Percentiles rank a stretch among this genome's conserved stretches.
phyloP scores from a whole-genome alignment of 2,797 vertebrate genomes.

The Sebastes iracundus region DNA sequence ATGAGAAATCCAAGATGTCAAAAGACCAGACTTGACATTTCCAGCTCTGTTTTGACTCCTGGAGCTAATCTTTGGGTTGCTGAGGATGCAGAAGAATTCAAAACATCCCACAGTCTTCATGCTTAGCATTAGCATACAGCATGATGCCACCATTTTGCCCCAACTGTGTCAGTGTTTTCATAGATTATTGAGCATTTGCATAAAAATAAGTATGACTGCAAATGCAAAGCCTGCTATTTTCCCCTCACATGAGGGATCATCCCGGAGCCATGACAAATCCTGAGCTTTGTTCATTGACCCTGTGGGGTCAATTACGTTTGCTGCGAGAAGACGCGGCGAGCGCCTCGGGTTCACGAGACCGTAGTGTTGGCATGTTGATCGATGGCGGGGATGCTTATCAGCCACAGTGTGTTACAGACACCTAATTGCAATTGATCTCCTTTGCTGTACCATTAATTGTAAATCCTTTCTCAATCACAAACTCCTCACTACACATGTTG shows the following conservation, averaged over 20 bases:
- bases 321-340: slow-evolving; percentile 40
- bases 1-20: slow-evolving; percentile 25
- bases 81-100: slow-evolving; percentile 52
- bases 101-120: slow-evolving; percentile 18
- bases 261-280: slow-evolving; percentile 51
- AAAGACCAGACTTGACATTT: slow-evolving; percentile 40
- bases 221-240: slow-evolving; percentile 48
- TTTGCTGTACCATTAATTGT: slow-evolving; percentile 81
- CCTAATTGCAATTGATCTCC: slow-evolving; percentile 85
- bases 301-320: slow-evolving; percentile 73
- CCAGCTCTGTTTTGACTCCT: slow-evolving; percentile 17
- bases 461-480: slow-evolving; percentile 74
- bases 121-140: slow-evolving; percentile 49
- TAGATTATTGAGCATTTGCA: slow-evolving; percentile 65
- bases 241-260: slow-evolving; percentile 43
- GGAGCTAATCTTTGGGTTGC: slow-evolving; percentile 56
- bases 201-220: slow-evolving; percentile 58
- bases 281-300: slow-evolving; percentile 72
- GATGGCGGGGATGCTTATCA: slow-evolving; percentile 80
- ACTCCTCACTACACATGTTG: slow-evolving; percentile 48
- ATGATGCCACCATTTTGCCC: slow-evolving; percentile 30
- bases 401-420: slow-evolving; percentile 76
- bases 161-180: slow-evolving; percentile 48
- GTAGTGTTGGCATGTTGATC: slow-evolving; percentile 67
- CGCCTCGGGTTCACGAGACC: slow-evolving; percentile 52